Evolutionary conservation across 1,140 invertebrate species (phyloP).

Genomic region (Leptopilina boulardi): DNA sequence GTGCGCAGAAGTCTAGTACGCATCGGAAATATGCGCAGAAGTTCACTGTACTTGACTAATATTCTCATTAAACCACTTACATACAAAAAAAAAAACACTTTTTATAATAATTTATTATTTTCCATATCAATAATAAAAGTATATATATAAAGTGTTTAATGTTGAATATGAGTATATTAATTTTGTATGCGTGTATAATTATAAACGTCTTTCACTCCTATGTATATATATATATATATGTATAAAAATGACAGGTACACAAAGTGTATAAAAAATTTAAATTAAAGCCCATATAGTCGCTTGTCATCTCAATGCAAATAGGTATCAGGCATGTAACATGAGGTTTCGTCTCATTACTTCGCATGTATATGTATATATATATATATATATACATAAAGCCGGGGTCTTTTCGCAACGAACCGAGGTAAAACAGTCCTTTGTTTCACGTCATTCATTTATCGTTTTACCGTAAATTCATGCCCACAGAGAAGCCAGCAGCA

Average conservation of each 20-base stretch:
- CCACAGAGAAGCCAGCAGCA: slow-evolving; percentile 22
- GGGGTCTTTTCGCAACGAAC: slow-evolving; percentile 14
- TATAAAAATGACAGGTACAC: neutral
- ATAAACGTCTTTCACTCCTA: neutral
- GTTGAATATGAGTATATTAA: too few relatives aligned
- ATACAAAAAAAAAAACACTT: too few relatives aligned
- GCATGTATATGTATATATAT: neutral
- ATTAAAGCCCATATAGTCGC: slow-evolving; percentile 23
- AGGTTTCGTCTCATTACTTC: slow-evolving; percentile 21
- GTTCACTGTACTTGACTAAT: too few relatives aligned
- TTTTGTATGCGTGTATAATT: neutral
- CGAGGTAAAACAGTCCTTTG: slow-evolving; percentile 31
- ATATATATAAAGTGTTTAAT: too few relatives aligned
- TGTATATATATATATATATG: too few relatives aligned
- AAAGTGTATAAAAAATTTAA: slow-evolving; percentile 17
- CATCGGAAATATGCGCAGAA: neutral
- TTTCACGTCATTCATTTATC: slow-evolving; percentile 30
- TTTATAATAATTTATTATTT: too few relatives aligned
- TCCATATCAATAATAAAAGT: too few relatives aligned
- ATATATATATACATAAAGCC: too few relatives aligned
- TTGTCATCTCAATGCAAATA: slow-evolving; percentile 23
- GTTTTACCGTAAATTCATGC: slow-evolving; percentile 20
- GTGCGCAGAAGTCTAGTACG: neutral
- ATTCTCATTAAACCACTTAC: too few relatives aligned
- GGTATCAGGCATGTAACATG: slow-evolving; percentile 14